Evolutionary conservation across 2,797 vertebrate genomes (phyloP).

Genomic region (Peromyscus nudipes): DNA sequence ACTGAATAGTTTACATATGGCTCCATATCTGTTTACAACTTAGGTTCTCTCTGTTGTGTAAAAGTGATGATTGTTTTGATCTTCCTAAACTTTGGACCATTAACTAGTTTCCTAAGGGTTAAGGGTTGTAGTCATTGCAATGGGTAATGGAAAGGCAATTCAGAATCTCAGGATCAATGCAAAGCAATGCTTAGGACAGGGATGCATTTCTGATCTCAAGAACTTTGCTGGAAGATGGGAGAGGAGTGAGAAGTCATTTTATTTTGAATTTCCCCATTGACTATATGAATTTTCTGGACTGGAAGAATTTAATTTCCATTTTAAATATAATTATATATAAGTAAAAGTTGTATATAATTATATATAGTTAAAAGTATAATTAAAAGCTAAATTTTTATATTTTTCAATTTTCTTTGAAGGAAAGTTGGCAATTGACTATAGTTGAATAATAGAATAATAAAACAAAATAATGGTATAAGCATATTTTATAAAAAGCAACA

Average conservation of each 20-base stretch:
- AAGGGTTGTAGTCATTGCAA: background rate
- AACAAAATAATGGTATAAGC: conserved; percentile 8
- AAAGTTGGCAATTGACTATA: conserved; percentile 14
- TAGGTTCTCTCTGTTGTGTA: conserved; percentile 37
- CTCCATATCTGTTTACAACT: background rate
- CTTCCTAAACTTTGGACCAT: background rate
- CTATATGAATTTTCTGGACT: background rate
- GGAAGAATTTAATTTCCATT: conserved; percentile 53
- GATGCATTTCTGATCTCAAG: background rate
- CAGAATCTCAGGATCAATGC: background rate
- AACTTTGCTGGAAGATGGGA: background rate
- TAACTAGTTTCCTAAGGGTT: conserved; percentile 50
- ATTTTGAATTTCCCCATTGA: conserved; percentile 45
- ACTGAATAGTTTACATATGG: background rate
- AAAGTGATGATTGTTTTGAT: conserved; percentile 46
- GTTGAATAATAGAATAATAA: background rate
- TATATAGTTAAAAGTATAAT: background rate
- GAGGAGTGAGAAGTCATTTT: background rate
- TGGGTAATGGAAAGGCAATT: background rate
- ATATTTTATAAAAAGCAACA: conserved; percentile 27
- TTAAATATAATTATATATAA: background rate
- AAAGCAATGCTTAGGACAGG: background rate
- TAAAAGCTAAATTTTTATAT: background rate
- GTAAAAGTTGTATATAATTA: background rate
- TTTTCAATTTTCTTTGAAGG: background rate